A percentile compares a stretch with the other conserved stretches of the same genome.
Conservation (phyloP, 2,797 vertebrate species). For the Anisognathus igniventris region DNA sequence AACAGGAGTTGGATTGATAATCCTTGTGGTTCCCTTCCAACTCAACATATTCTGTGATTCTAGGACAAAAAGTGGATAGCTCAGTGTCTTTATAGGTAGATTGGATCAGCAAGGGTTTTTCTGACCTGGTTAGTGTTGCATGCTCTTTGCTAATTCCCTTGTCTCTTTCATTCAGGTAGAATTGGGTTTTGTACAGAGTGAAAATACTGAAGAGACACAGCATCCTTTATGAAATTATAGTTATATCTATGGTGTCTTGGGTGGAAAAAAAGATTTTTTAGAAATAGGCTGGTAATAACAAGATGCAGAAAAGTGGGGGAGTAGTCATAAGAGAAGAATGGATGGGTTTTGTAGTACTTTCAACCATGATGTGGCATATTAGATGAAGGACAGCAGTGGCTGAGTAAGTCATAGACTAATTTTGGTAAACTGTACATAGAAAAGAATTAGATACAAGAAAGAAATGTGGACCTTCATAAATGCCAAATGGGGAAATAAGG, state of each 20-base stretch:
- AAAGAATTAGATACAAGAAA: not conserved
- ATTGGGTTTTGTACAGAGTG: not conserved
- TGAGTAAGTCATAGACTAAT: fast-evolving
- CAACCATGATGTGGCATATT: not conserved
- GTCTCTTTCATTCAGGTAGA: not conserved
- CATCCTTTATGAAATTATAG: not conserved
- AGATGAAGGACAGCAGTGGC: not conserved
- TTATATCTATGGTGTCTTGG: not conserved
- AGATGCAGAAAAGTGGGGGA: not conserved
- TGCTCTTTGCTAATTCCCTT: not conserved
- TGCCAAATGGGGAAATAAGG: not conserved
- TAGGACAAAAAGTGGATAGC: not conserved
- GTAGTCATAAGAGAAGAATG: not conserved
- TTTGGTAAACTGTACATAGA: not conserved
- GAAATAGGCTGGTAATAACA: not conserved
- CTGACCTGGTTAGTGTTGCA: not conserved
- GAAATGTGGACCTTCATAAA: not conserved
- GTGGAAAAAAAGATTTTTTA: not conserved
- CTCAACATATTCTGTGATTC: not conserved
- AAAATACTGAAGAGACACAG: not conserved
- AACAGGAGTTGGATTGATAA: not conserved
- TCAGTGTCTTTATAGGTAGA: not conserved
- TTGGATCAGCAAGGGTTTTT: not conserved
- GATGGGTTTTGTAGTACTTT: not conserved
- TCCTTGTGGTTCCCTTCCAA: not conserved